phyloP scores from a whole-genome alignment of 2,797 vertebrate species.

The Sebastes kiyomatsui region DNA sequence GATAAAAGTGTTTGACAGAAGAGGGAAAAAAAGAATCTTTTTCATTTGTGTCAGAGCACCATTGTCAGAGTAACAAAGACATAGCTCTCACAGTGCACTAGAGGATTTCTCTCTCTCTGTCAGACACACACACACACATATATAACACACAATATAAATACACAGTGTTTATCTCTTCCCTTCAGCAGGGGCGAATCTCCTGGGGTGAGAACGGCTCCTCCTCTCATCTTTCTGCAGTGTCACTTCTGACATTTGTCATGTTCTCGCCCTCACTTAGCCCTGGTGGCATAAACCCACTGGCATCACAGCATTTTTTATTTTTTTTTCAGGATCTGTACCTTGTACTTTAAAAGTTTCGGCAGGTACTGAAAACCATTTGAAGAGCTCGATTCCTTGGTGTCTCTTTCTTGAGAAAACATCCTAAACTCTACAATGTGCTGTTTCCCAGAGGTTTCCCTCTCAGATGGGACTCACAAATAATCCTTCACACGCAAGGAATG shows the following conservation, averaged over 20 bases:
- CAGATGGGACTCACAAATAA: background rate
- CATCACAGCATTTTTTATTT: background rate
- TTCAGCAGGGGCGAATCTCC: constrained; percentile 63
- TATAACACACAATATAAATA: constrained; percentile 51
- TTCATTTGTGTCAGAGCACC: constrained; percentile 71
- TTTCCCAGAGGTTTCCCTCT: background rate
- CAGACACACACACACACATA: constrained; percentile 15
- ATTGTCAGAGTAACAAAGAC: constrained; percentile 77
- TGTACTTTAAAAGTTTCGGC: constrained; percentile 15
- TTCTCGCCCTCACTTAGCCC: constrained; percentile 56
- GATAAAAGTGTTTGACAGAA: constrained; percentile 74
- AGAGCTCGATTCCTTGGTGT: constrained; percentile 5
- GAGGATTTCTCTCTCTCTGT: constrained; percentile 55
- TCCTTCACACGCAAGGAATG: background rate
- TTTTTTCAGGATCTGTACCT: background rate
- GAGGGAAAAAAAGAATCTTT: constrained; percentile 51
- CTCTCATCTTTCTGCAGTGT: constrained; percentile 68
- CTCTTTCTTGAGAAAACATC: background rate
- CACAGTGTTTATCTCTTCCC: constrained; percentile 70
- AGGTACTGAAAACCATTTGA: constrained; percentile 9
- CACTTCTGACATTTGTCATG: constrained; percentile 71
- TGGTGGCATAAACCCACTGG: constrained; percentile 20
- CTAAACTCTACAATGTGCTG: background rate
- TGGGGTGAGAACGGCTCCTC: constrained; percentile 58
- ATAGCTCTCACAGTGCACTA: constrained; percentile 56